A percentile compares a stretch with the other conserved stretches of the same genome.
Evolutionary conservation across 2,888 invertebrate species (phyloP).

Genomic region (Drosophila nigritarsus): DNA sequence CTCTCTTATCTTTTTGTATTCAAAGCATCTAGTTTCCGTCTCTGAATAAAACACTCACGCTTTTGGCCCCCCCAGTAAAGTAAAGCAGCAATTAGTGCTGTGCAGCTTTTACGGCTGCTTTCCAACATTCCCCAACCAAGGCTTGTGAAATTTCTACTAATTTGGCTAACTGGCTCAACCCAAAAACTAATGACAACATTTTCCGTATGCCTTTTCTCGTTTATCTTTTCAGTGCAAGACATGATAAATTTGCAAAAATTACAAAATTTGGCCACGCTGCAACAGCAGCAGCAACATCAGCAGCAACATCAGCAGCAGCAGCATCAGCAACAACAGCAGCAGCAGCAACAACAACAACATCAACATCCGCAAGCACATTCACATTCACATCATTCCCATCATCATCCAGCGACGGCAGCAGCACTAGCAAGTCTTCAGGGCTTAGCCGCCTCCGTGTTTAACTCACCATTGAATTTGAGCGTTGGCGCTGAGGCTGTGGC

Average conservation of each 20-base stretch:
- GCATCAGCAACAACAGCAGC: constrained; percentile 63
- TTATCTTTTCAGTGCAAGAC: constrained; percentile 84
- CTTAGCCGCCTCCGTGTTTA: constrained; percentile 88
- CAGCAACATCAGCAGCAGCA: constrained; percentile 71
- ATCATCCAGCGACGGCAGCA: constrained; percentile 84
- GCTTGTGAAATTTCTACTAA: constrained; percentile 43
- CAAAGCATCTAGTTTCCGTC: constrained; percentile 53
- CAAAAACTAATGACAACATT: constrained; percentile 76
- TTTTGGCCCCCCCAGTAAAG: constrained; percentile 10
- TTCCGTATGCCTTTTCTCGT: constrained; percentile 55
- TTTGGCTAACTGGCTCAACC: constrained; percentile 53
- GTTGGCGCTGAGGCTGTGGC: constrained; percentile 86
- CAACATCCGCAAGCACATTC: constrained; percentile 86
- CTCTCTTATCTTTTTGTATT: neutral
- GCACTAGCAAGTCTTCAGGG: constrained; percentile 89
- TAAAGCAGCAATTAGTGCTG: constrained; percentile 64
- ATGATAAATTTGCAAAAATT: constrained; percentile 88
- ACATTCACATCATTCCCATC: constrained; percentile 85
- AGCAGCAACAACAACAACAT: constrained; percentile 83
- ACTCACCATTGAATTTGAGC: constrained; percentile 93
- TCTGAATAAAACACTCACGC: constrained; percentile 25
- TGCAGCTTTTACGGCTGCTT: constrained; percentile 46
- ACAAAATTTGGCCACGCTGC: constrained; percentile 91
- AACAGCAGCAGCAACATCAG: constrained; percentile 86
- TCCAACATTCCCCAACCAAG: neutral